A percentile compares a stretch with the other conserved stretches of the same genome.
Conservation (phyloP, 2,888 invertebrate species). For the Meiosimyza decipiens region DNA sequence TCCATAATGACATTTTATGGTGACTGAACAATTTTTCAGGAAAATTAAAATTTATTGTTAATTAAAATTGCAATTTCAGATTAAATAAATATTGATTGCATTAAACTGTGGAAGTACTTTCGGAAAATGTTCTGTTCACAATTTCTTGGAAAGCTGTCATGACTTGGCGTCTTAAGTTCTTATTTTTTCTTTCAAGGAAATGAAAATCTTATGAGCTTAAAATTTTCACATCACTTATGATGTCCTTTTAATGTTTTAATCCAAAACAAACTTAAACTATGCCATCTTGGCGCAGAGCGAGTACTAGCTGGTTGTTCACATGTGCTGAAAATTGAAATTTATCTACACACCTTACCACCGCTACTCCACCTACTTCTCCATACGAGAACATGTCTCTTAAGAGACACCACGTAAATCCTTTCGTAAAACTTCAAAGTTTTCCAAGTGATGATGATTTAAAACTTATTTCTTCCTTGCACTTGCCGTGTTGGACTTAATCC, state of each 20-base stretch:
- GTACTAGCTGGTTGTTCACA: background rate
- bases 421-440: constrained; percentile 27
- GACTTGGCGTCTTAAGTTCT: background rate
- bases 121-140: too few species aligned
- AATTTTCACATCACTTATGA: constrained; percentile 15
- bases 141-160: background rate
- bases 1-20: constrained; percentile 47
- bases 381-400: background rate
- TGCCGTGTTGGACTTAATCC: constrained; percentile 28
- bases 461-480: constrained; percentile 18
- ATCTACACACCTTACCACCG: background rate
- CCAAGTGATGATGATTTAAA: constrained; percentile 33
- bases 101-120: too few species aligned
- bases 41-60: constrained; percentile 47
- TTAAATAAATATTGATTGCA: too few species aligned
- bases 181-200: background rate
- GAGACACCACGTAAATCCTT: constrained; percentile 19
- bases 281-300: background rate
- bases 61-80: constrained; percentile 34
- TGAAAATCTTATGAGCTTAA: constrained; percentile 18
- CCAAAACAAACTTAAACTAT: constrained; percentile 11
- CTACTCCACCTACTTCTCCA: background rate
- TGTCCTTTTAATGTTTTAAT: constrained; percentile 31
- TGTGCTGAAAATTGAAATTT: constrained; percentile 8
- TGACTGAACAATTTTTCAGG: constrained; percentile 46